Percentiles rank a stretch among this genome's conserved stretches.
Conservation (phyloP, 2,797 vertebrate genomes). For the Crossoptilon crossoptilon region DNA sequence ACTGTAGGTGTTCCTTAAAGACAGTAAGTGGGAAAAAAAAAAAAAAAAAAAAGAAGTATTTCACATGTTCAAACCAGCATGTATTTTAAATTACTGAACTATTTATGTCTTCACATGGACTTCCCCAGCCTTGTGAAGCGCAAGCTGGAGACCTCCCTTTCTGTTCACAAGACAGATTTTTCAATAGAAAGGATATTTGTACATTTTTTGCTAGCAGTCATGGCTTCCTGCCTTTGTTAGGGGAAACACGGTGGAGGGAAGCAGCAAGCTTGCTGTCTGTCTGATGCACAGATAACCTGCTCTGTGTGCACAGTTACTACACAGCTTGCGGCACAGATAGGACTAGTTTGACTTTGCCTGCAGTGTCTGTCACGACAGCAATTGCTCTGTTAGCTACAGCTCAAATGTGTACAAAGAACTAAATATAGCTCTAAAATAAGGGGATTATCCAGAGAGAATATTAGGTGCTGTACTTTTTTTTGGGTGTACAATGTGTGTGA, state of each 20-base stretch:
- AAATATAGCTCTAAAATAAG: not conserved
- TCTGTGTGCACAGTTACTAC: not conserved
- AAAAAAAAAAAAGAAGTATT: not conserved
- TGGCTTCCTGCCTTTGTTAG: slow-evolving; percentile 77
- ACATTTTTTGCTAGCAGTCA: slow-evolving; percentile 41
- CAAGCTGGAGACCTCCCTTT: not conserved
- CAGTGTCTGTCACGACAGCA: not conserved
- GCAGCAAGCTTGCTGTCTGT: slow-evolving; percentile 12
- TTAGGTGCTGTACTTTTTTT: slow-evolving; percentile 36
- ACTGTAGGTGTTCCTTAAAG: not conserved
- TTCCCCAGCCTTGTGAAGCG: not conserved
- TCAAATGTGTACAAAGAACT: not conserved
- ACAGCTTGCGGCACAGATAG: not conserved
- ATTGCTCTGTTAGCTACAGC: not conserved
- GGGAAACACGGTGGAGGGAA: slow-evolving; percentile 77
- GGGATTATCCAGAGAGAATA: not conserved
- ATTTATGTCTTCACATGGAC: slow-evolving; percentile 1
- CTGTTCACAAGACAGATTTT: not conserved
- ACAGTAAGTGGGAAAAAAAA: not conserved
- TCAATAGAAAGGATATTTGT: slow-evolving; percentile 42
- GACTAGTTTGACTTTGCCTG: not conserved
- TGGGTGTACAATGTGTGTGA: not conserved
- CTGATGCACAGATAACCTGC: slow-evolving; percentile 40
- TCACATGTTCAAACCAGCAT: fast-evolving
- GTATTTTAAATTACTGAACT: not conserved